phyloP scores from a whole-genome alignment of 1,140 invertebrate genomes.

The Diorhabda carinulata region DNA sequence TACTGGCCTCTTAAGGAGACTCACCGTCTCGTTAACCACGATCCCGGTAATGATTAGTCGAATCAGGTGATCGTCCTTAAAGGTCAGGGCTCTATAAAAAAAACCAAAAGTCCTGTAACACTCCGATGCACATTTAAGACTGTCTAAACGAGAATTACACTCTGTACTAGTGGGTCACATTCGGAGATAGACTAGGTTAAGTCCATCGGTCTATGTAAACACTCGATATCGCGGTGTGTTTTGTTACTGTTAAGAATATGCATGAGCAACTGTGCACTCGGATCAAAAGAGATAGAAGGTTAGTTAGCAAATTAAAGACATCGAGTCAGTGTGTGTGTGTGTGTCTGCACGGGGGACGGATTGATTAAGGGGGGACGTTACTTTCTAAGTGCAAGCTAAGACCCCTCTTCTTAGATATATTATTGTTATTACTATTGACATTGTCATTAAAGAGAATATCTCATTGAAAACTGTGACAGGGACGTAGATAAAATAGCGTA shows the following conservation, averaged over 20 bases:
- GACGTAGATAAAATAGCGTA: background rate
- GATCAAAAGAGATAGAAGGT: slow-evolving; percentile 14
- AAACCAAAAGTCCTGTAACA: slow-evolving; percentile 1
- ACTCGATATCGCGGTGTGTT: background rate
- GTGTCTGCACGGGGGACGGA: slow-evolving; percentile 4
- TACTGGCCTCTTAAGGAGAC: background rate
- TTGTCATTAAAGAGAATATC: background rate
- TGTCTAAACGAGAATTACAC: slow-evolving; percentile 8
- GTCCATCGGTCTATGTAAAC: slow-evolving; percentile 8
- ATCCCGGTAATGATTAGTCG: slow-evolving; percentile 8
- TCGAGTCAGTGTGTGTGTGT: slow-evolving; percentile 8
- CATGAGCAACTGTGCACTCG: slow-evolving; percentile 6
- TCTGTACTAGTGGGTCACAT: slow-evolving; percentile 11
- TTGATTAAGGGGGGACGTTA: slow-evolving; percentile 8
- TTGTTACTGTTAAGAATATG: background rate
- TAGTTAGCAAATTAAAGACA: slow-evolving; percentile 14
- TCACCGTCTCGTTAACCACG: background rate
- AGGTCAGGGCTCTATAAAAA: background rate
- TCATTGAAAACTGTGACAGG: background rate
- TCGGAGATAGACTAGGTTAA: slow-evolving; percentile 12
- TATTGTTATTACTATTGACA: background rate
- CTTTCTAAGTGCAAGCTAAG: slow-evolving; percentile 13
- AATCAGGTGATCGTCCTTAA: slow-evolving; percentile 3
- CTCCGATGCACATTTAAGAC: slow-evolving; percentile 7
- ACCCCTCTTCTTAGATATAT: background rate